Evolutionary conservation across 2,113 vertebrate species (phyloP), one percentile per base, ranked within the genome.

Genomic region (Lagopus leucura): DNA sequence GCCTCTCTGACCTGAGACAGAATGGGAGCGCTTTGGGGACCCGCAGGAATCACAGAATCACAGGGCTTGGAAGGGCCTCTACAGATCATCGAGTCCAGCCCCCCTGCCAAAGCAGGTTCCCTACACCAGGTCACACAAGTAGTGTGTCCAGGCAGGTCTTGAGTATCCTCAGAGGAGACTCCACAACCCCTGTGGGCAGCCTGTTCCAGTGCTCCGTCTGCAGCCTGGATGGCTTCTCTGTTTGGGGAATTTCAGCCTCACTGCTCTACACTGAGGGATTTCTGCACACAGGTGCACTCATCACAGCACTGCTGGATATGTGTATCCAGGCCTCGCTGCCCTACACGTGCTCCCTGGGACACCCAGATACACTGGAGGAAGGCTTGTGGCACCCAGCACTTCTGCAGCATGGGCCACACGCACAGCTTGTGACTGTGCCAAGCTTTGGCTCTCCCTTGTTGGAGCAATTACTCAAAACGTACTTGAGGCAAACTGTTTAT

Each of bases 331-430:
- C 13, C 25, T 28, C 9, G 10, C 17, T 45, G 20, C 22, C 65
- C 34, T 36, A 1, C 2, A 0, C 0, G 0, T 28, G 17, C 43
- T 22, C 14, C 15, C 48, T 8, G 48, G 48, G 48, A 11, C 8
- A 11, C 40, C 18, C 48, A 20, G 60, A 18, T 27, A 27, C 6
- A 6, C 17, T 2, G 30, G 38, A 69, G 48, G 36, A n/a, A 28
- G 17, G 36, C 17, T 22, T 1, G 3, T 18, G 21, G 36, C 20
- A 67, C 21, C 20, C 36, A 72, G 16, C 16, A 5, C 40, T 45
- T 48, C 40, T 40, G 11, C 1, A 0, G 24, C 0, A 0, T 1
- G 0, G 54, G 8, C 20, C 28, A n/a, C 66, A 30, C 45, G 20
- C 57, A 32, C 11, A 27, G 34, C 24, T 38, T 61, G 42, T 6